Base-by-base conservation (phyloP, 2,888 invertebrate genomes). In the Helleia helle region DNA sequence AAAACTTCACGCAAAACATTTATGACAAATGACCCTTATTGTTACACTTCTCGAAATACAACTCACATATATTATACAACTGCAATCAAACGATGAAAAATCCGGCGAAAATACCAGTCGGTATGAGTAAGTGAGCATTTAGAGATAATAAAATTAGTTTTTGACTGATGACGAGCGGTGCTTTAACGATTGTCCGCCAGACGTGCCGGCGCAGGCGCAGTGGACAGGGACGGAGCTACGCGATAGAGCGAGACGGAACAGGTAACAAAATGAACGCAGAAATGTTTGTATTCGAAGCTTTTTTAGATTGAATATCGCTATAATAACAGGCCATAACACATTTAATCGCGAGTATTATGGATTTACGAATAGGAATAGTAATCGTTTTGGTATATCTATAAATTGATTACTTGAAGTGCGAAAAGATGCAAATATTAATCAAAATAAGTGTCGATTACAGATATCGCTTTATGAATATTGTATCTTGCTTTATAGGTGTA, bases 131-230 rank as follows among this genome's bases (percentile, higher is more conserved):
- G 40, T 43, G 41, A 40, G 38, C 39, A 43, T 42, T 47, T 42
- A 43, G 31, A 44, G 38, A 44, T 46, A 49, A 48, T 47, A 49
- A 44, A 49, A 49, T 42, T 45, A 43, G 37, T 40, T 42, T 47
- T 43, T 36, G 43, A 38, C 36, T 41, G 46, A 44, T 41, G 39
- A 37, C 38, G 44, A 40, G 40, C 30, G 40, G 39, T 15, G 12
- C 15, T 22, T 43, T 42, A 40, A 43, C 43, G 43, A 43, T 46
- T 46, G 43, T 42, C 57, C 50, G 50, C 65, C 67, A 76, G 77
- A 77, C 77, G 69, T 51, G 51, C 47, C 65, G 76, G 75, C 75
- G 72, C 71, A 68, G 76, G 74, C 75, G 71, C 70, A 67, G 63
- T 50, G 48, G 63, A 73, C 36, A 38, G 59, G 52, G 68, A 70